Evolutionary conservation across 1,140 invertebrate genomes (phyloP), one percentile per base, ranked within the genome.

Genomic region (Oreohelix idahoensis): DNA sequence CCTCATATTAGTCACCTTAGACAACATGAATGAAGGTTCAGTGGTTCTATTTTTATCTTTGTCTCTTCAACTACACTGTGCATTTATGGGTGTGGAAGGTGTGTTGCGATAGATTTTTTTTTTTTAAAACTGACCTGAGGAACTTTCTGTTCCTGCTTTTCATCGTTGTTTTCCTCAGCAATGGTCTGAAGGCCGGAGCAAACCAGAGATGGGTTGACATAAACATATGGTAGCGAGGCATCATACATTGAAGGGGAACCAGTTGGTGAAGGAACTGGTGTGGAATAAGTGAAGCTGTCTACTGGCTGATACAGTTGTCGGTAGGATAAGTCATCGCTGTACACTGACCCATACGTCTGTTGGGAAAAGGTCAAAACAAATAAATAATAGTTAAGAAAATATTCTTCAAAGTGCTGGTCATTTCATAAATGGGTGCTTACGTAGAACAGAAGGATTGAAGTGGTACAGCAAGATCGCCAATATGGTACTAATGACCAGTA

Each of bases 301-400:
- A 71, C 66, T 0, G 90, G 90, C 78, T 91, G 89, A 79, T 91
- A 91, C 20, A 91, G 83, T 77, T 91, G 90, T 35, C 89, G 79
- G 70, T 90, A 91, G 49, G 88, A 85, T 29, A 86, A 86, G 69
- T 91, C 90, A 45, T 91, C 90, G 53, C 86, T 88, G 74, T 89
- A 91, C 17, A 87, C 83, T 32, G 90, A 91, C 39, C 85, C 84
- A 63, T 86, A 87, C 0, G 85, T 86, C 87, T 88, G 81, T 29
- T 32, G 29, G 53, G 63, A 45, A 15, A 45, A 45, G 42, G 15
- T 8, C 42, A 45, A 45, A 15, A 45, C 42, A 45, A 15, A 45
- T 45, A 45, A 45, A 45, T 8, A 45, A 5, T 8, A 45, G 42
- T 45, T 45, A 45, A 5, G 15, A 45, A 45, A 45, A n/a, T n/a